These are phyloP conservation scores for Camponotus pennsylvanicus DNA, from an alignment of 1,140 invertebrate genomes.

Conservation along the genomic window DNA sequence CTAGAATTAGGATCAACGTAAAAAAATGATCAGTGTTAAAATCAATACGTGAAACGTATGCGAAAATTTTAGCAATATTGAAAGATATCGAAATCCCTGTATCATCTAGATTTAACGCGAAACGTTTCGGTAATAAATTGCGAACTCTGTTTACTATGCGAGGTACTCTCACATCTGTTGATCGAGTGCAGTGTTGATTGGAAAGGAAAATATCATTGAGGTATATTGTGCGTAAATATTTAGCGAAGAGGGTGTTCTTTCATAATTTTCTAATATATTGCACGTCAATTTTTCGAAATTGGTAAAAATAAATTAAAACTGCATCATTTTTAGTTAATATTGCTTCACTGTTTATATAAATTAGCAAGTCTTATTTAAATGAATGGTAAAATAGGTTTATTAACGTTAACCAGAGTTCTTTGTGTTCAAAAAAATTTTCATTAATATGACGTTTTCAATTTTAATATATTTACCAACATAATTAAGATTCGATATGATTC, in stretches of 20 bases:
- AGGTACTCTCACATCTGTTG: not conserved
- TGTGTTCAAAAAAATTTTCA: not conserved
- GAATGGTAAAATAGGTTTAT: not conserved
- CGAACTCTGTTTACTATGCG: not conserved
- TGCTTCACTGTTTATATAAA: not conserved
- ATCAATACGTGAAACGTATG: not conserved
- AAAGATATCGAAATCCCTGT: not conserved
- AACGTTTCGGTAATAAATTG: not conserved
- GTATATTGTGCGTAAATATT: not conserved
- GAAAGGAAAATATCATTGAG: not conserved
- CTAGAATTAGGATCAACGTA: not conserved
- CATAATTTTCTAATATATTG: not conserved
- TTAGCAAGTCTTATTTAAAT: not conserved
- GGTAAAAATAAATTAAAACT: constrained; percentile 1
- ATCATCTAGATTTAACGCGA: not conserved
- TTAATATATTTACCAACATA: not conserved
- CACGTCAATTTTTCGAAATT: not conserved
- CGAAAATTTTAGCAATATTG: not conserved
- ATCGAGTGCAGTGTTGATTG: not conserved
- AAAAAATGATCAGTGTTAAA: not conserved
- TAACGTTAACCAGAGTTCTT: not conserved
- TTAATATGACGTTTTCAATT: not conserved
- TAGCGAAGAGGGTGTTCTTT: not conserved
- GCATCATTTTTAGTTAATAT: not conserved
- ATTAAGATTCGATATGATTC: no score